phyloP scores from a whole-genome alignment of 2,113 vertebrate species.

The Phrynosoma blainvillii region DNA sequence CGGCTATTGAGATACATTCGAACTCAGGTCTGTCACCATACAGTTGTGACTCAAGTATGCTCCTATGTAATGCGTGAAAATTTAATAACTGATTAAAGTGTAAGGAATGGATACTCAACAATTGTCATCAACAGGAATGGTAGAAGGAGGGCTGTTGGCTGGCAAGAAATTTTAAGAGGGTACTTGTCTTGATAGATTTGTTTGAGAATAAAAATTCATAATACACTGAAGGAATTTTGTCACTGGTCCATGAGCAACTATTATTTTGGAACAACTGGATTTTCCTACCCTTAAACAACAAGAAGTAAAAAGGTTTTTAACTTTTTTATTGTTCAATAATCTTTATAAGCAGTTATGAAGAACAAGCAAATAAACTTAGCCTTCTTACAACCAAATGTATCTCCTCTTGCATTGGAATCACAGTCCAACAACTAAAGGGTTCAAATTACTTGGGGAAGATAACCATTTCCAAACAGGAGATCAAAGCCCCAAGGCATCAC shows the following conservation, averaged over 20 bases:
- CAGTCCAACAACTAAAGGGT: not conserved
- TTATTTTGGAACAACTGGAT: not conserved
- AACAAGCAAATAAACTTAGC: slow-evolving; percentile 12
- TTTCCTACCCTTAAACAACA: not conserved
- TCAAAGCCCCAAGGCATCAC: not conserved
- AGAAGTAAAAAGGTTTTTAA: not conserved
- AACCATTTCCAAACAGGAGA: not conserved
- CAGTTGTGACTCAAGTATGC: not conserved
- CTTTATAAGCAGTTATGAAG: not conserved
- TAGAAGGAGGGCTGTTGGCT: not conserved
- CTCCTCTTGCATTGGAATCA: not conserved
- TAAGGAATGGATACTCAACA: too few relatives aligned
- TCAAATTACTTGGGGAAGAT: not conserved
- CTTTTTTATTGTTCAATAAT: slow-evolving; percentile 26
- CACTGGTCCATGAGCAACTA: too few relatives aligned
- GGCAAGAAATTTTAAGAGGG: too few relatives aligned
- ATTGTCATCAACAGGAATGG: not conserved
- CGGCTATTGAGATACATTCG: not conserved
- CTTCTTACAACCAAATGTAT: not conserved
- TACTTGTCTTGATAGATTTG: too few relatives aligned
- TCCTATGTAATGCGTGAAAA: not conserved
- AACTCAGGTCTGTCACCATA: not conserved
- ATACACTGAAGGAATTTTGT: too few relatives aligned
- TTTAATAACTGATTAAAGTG: not conserved
- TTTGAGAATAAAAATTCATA: too few relatives aligned